Percentiles rank a stretch among this genome's conserved stretches.
phyloP scores from a whole-genome alignment of 2,888 invertebrate genomes.

The Pecten maximus region DNA sequence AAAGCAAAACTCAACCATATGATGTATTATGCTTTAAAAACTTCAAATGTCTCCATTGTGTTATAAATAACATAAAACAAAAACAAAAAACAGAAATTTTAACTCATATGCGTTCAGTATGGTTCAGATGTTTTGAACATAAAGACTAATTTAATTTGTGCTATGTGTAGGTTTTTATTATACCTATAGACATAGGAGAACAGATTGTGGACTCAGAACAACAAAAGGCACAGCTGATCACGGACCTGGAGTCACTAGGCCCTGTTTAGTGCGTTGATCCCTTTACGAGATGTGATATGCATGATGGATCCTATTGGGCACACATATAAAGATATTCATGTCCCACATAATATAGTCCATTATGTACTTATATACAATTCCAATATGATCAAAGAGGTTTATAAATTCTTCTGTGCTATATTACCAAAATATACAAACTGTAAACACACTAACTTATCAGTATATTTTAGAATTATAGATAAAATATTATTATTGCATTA shows the following conservation, averaged over 20 bases:
- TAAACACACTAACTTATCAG: no score
- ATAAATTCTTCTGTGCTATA: no score
- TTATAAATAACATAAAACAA: background rate
- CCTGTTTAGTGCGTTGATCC: background rate
- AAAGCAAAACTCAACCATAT: no score
- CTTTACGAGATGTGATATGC: background rate
- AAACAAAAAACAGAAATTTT: background rate
- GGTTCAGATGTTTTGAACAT: background rate
- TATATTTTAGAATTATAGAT: no score
- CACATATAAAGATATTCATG: background rate
- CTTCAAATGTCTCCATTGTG: background rate
- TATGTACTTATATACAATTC: no score
- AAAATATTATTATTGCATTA: no score
- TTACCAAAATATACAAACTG: no score
- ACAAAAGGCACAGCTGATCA: background rate
- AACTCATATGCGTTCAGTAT: background rate
- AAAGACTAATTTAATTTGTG: constrained; percentile 13
- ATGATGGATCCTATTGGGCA: background rate
- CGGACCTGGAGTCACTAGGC: background rate
- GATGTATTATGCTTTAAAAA: background rate
- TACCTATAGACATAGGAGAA: background rate
- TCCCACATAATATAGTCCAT: background rate
- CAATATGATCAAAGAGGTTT: no score
- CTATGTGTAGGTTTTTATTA: background rate
- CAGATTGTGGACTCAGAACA: background rate